Base-by-base conservation (phyloP, 2,888 invertebrate genomes). In the Herminia tarsipennalis region DNA sequence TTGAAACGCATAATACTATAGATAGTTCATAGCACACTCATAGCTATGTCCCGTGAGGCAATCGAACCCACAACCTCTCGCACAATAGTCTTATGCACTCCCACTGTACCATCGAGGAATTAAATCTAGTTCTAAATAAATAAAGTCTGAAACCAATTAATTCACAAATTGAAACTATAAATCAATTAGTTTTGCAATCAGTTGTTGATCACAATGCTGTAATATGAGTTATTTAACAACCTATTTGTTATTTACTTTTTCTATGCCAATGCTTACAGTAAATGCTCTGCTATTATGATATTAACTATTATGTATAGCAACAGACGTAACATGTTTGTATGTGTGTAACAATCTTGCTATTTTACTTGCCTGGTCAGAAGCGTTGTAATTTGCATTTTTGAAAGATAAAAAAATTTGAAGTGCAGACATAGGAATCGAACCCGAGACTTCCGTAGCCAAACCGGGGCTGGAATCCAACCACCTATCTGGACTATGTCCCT, bases 241-340 rank as follows among this genome's bases (percentile, higher is more conserved):
- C 17, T 4, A 8, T 17, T 25, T 25, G 3, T 27, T 27, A 13
- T 27, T 20, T 12, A 16, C 12, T 27, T 27, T 25, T 35, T 36
- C 10, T 32, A 9, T 12, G 10, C 5, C 2, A 18, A 3, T 12
- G 12, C 17, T 36, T 24, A 1, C 12, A 18, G 18, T 27, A 27
- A 36, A 27, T 36, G 8, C n/a, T 13, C 0, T 24, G 13, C n/a
- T 37, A 37, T 28, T 28, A 37, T 27, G 18, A 6, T 36, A 51
- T 62, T 35, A 46, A 40, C n/a, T 22, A 35, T 57, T 46, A 46
- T 27, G 40, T 13, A 18, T 10, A n/a, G n/a, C n/a, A n/a, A 13
- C 28, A 37, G 25, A 54, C 47, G 47, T 57, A 48, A 57, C 22
- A 14, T 24, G 38, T 34, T 53, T 50, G 30, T 56, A 45, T 43